Evolutionary conservation across 2,113 vertebrate species (phyloP), one percentile per base, ranked within the genome.

Genomic region (Chiloscyllium plagiosum): DNA sequence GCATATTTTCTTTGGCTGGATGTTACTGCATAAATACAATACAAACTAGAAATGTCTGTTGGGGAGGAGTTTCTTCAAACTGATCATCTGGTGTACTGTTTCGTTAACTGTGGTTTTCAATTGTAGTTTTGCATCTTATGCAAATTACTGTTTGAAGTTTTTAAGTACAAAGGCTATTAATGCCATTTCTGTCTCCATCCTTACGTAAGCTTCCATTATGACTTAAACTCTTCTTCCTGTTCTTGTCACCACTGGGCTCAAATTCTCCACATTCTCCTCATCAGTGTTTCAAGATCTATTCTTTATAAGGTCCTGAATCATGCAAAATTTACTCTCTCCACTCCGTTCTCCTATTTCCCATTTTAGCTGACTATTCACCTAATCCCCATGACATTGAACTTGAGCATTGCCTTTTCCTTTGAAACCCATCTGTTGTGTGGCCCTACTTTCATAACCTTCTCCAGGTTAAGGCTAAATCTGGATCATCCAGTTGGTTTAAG

Each of bases 1-100:
- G 61, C 89, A 3, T 68, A 66, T 93, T 93, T 93, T 68, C 61
- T 37, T 93, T 93, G 89, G 89, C 89, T 93, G n/a, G 17, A 66
- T 66, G 61, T 37, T 93, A 33, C 29, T 22, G 37, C 37, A 20
- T 93, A 93, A 92, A 92, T 92, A 22, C n/a, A 83, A 90, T 90
- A 90, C 61, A 61, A 93, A 93, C 61, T 66, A 17, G 15, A 20
- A 5, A 66, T 66, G 61, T 93, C 87, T 90, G 7, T 0, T 66
- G 56, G 89, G 17, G 56, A 92, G 89, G 56, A 92, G 29, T 65
- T 92, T 92, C 56, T 65, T 92, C 56, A 37, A 92, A 56, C 26
- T 89, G 86, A 26, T 29, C 33, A 7, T 66, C 3, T 15, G 15
- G 3, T 15, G 19, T 83, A 17, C 33, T 83, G 37, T 37, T 4